Evolutionary conservation across 2,888 invertebrate genomes (phyloP), one percentile per base, ranked within the genome.

Genomic region (Pammene aurita): DNA sequence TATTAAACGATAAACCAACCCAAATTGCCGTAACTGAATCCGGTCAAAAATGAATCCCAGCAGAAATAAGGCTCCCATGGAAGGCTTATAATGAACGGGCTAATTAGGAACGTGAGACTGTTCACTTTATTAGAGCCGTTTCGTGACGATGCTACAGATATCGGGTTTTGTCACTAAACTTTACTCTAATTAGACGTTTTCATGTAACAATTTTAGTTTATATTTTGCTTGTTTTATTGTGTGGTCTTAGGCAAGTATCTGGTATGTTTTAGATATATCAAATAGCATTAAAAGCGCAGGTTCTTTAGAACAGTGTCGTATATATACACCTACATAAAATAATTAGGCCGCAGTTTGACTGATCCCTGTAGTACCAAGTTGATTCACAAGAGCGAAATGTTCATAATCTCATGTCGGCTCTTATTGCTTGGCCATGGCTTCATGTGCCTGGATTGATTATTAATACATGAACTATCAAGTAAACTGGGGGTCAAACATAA

Each of bases 41-140:
- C 82, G 83, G 84, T 87, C 88, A 90, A 89, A 88, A 88, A 86
- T 87, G 80, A 78, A 83, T 80, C 78, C 78, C 73, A 85, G 86
- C 84, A 83, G 85, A 89, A 89, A 90, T 90, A 91, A 91, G 87
- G 88, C 86, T 86, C 83, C 85, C 88, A 84, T 89, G 90, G 85
- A 89, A 87, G 89, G 84, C 85, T 91, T 89, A 92, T 90, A 91
- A 92, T 90, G 87, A 91, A 92, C 86, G 87, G 76, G 82, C 90
- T 92, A 91, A 92, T 92, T 92, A 92, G 92, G 81, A 92, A 92
- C 90, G 85, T 86, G 92, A 92, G 88, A 89, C 86, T 84, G 75
- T 76, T 82, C 85, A 83, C 86, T 90, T 91, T 91, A 90, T 90
- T 90, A 90, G 86, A 81, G 83, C 84, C 77, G 80, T 81, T 83